Evolutionary conservation across 2,113 vertebrate genomes (phyloP).

Genomic region (Labeo catla): DNA sequence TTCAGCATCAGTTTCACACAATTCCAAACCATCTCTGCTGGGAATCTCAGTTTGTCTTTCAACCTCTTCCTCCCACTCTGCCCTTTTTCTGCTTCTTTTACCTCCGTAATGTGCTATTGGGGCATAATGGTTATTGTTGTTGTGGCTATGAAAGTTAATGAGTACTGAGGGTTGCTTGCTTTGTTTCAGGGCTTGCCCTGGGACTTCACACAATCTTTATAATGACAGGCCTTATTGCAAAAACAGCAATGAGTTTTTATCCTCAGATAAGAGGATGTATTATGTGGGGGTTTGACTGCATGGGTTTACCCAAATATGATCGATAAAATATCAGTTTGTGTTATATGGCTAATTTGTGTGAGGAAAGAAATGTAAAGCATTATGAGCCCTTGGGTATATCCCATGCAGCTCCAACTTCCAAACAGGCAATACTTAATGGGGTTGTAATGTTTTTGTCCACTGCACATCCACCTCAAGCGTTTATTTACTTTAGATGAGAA

Average conservation of each 20-base stretch:
- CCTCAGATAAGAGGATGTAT: conserved; percentile 25
- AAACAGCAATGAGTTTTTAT: conserved; percentile 13
- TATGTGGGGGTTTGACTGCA: background rate
- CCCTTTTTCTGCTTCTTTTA: background rate
- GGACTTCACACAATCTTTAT: conserved; percentile 15
- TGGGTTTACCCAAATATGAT: background rate
- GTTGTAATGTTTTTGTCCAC: background rate
- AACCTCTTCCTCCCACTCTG: conserved; percentile 11
- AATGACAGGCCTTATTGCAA: conserved; percentile 24
- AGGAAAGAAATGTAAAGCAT: background rate
- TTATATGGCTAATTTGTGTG: background rate
- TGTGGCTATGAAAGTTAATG: conserved; percentile 42
- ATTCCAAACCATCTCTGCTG: background rate
- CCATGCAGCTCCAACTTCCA: background rate
- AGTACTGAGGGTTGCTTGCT: conserved; percentile 35
- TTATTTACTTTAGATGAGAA: conserved; percentile 1
- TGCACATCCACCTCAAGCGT: background rate
- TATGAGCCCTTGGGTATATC: background rate
- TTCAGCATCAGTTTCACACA: background rate
- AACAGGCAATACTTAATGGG: background rate
- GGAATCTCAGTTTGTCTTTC: background rate
- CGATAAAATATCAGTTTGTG: background rate
- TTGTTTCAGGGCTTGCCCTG: conserved; percentile 45
- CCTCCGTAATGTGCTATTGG: conserved; percentile 26
- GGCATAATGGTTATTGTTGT: conserved; percentile 54